A percentile compares a stretch with the other conserved stretches of the same genome.
These are phyloP conservation scores for Erebia ligea DNA, from an alignment of 2,888 invertebrate genomes.

Conservation along the genomic window DNA sequence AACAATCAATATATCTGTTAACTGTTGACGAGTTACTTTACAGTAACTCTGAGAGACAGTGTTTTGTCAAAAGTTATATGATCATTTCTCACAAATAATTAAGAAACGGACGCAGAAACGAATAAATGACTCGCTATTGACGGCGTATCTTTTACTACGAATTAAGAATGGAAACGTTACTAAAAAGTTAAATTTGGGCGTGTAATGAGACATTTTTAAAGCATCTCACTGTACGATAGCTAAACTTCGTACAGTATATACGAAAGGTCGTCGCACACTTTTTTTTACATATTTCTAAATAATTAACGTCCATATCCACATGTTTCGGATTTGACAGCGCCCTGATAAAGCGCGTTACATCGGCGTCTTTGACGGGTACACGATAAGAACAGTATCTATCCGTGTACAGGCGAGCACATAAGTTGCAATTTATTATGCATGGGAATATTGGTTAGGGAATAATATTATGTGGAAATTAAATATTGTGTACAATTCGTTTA, in stretches of 20 bases:
- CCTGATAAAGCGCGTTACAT: constrained; percentile 57
- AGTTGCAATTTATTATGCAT: background rate
- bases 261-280: constrained; percentile 26
- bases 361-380: constrained; percentile 52
- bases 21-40: no score
- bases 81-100: no score
- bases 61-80: no score
- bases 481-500: no score
- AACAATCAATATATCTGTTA: no score
- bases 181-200: background rate
- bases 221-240: background rate
- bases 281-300: constrained; percentile 43
- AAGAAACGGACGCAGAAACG: no score
- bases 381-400: constrained; percentile 49
- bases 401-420: constrained; percentile 28
- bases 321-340: constrained; percentile 68
- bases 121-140: no score
- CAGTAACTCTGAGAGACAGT: no score
- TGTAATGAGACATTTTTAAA: background rate
- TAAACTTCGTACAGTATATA: background rate
- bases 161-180: no score
- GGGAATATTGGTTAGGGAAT: background rate
- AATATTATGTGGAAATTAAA: no score
- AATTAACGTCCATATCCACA: constrained; percentile 55
- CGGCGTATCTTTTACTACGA: no score